phyloP scores from a whole-genome alignment of 2,888 invertebrate genomes.

The Cataglyphis cursor region DNA sequence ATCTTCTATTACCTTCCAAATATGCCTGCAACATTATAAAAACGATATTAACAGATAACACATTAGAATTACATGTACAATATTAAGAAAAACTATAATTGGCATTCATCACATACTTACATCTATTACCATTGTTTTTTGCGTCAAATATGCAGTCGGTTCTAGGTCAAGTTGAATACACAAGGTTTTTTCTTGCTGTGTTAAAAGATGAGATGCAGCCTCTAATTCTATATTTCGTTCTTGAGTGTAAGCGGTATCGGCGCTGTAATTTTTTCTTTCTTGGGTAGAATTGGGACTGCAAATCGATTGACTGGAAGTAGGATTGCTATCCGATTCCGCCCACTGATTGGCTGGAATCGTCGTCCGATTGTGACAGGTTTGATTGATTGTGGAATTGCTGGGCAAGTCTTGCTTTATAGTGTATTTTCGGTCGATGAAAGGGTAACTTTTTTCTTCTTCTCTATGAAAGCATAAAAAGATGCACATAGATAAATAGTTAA shows the following conservation, averaged over 20 bases:
- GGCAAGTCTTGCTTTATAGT: conserved; percentile 90
- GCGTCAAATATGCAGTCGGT: conserved; percentile 95
- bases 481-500: background rate
- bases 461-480: conserved; percentile 86
- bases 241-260: conserved; percentile 71
- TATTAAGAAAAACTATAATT: conserved; percentile 8
- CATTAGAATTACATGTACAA: background rate
- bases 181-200: conserved; percentile 85
- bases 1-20: conserved; percentile 84
- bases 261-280: conserved; percentile 88
- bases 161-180: conserved; percentile 91
- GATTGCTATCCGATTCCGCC: conserved; percentile 85
- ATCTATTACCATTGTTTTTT: conserved; percentile 93
- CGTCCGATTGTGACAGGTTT: conserved; percentile 85
- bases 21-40: conserved; percentile 82
- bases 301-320: conserved; percentile 81
- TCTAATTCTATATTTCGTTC: conserved; percentile 83
- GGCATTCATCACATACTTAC: conserved; percentile 87
- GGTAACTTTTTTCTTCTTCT: conserved; percentile 93
- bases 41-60: conserved; percentile 14
- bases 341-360: conserved; percentile 85
- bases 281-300: conserved; percentile 79
- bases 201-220: conserved; percentile 85
- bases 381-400: conserved; percentile 82
- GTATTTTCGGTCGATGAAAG: conserved; percentile 95